A percentile compares a stretch with the other conserved stretches of the same genome.
phyloP scores from a whole-genome alignment of 2,888 invertebrate species.

The Brachypterus glaber region DNA sequence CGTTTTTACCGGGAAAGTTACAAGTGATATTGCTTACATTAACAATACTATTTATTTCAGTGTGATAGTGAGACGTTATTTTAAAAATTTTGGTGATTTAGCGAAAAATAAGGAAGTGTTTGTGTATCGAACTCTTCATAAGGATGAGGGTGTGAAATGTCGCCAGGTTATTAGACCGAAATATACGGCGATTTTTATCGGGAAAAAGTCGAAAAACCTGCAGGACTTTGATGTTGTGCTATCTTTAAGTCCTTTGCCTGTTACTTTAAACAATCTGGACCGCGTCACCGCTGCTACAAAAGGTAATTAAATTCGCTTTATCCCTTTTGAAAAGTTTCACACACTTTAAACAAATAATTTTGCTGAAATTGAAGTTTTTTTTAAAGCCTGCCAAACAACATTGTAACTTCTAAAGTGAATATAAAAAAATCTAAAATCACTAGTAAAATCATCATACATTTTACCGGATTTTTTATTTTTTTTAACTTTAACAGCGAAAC shows the following conservation, averaged over 20 bases:
- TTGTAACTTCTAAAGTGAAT: too few species aligned
- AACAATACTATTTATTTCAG: slow-evolving; percentile 32
- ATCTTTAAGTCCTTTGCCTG: slow-evolving; percentile 37
- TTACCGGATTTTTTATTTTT: too few species aligned
- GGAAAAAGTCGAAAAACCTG: slow-evolving; percentile 28
- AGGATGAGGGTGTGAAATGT: slow-evolving; percentile 37
- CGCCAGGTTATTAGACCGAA: slow-evolving; percentile 35
- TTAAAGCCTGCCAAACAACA: too few species aligned
- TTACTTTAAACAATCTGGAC: slow-evolving; percentile 40
- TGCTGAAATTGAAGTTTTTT: too few species aligned
- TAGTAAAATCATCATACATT: too few species aligned
- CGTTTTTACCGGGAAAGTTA: slow-evolving; percentile 39
- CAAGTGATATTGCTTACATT: slow-evolving; percentile 29
- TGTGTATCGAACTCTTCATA: slow-evolving; percentile 32
- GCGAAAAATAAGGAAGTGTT: slow-evolving; percentile 31
- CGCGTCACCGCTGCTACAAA: slow-evolving; percentile 38
- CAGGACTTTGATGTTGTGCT: slow-evolving; percentile 34
- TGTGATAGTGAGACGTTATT: slow-evolving; percentile 36
- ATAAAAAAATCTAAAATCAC: too few species aligned
- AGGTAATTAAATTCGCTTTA: slow-evolving; percentile 38
- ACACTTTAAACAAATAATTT: background rate
- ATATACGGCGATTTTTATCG: slow-evolving; percentile 39
- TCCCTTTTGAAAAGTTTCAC: background rate
- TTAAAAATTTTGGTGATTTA: slow-evolving; percentile 32
- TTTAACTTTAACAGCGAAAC: too few species aligned